Evolutionary conservation across 2,888 invertebrate genomes (phyloP).

Genomic region (Drosophila histrio): DNA sequence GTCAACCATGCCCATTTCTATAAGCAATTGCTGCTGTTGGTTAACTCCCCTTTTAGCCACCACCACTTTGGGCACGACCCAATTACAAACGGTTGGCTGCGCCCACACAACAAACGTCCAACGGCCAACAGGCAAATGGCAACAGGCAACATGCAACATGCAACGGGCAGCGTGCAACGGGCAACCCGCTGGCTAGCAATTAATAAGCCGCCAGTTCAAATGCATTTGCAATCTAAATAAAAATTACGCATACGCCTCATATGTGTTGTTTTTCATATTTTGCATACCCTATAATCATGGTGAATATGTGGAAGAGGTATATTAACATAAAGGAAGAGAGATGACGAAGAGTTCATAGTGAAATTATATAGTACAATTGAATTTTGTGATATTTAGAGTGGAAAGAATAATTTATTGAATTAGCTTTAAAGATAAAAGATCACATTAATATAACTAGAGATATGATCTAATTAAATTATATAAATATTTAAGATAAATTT

Average conservation of each 20-base stretch:
- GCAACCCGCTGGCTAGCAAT: constrained; percentile 49
- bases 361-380: not conserved
- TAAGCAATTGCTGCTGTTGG: not conserved
- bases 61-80: constrained; percentile 30
- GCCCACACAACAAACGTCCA: constrained; percentile 31
- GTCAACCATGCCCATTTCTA: constrained; percentile 13
- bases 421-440: not conserved
- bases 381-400: no score
- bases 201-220: constrained; percentile 53
- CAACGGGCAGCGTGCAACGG: not conserved
- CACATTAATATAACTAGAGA: not conserved
- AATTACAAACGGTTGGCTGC: constrained; percentile 32
- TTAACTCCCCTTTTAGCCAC: constrained; percentile 13
- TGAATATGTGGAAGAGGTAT: not conserved
- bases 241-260: constrained; percentile 49
- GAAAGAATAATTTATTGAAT: no score
- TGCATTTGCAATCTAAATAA: constrained; percentile 44
- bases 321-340: not conserved
- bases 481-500: not conserved
- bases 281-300: not conserved
- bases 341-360: not conserved
- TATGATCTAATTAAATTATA: not conserved
- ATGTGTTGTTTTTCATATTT: not conserved
- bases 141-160: not conserved
- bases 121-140: not conserved